Base-by-base conservation (phyloP, 2,888 invertebrate species). In the Apamea sordens region DNA sequence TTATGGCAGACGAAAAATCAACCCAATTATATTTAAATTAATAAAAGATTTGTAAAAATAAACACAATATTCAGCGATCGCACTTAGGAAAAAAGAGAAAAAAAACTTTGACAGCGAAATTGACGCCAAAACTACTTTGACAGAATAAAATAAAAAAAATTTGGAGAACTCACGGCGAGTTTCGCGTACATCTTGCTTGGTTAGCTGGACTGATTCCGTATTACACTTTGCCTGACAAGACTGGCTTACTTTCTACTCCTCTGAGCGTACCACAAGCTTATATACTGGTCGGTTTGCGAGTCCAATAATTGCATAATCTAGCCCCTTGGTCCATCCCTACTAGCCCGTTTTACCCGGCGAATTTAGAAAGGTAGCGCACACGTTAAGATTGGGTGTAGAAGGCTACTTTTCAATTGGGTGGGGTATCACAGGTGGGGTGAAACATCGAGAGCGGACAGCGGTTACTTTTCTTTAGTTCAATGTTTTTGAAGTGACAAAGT, bases 141-240 rank as follows among this genome's bases (percentile, higher is more conserved):
- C 0, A 28, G 1, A 67, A 73, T 28, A 24, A 53, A 56, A n/a
- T n/a, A n/a, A n/a, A 77, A 71, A 68, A 50, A 2, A 44, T 13
- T 78, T 68, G 4, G 11, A 28, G 28, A 81, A 86, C 96, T 96
- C 95, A 96, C 96, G 93, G 96, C 95, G 94, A 96, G 94, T 95
- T 96, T 96, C 86, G 96, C 94, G 96, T 96, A 95, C 96, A 96
- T 96, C 93, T 95, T 96, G 94, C 92, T 92, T 93, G 90, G 83
- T 86, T 92, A 90, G 96, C 96, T 96, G 96, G 96, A 96, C 95
- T 95, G 96, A 95, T 94, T 92, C 90, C 89, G 88, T 92, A 89
- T 91, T 92, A 93, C 94, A 94, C 94, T 94, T 93, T 91, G 92
- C 88, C 91, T 94, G 92, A 84, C 88, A 92, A 93, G 93, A 89